Conservation (phyloP, 1,140 invertebrate genomes). For the Hyphantria cunea region DNA sequence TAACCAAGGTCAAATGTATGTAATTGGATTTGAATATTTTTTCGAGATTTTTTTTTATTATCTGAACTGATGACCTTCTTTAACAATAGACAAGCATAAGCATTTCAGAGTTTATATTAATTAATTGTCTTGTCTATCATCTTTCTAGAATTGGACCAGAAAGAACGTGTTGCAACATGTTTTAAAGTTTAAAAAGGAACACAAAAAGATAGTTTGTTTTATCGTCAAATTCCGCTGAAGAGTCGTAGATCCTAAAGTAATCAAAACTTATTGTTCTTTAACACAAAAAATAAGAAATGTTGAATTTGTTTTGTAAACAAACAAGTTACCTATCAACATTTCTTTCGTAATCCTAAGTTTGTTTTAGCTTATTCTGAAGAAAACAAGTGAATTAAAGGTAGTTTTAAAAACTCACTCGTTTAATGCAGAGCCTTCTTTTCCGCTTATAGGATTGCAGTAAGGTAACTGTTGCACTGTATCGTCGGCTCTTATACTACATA, state of each 20-base stretch:
- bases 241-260: background rate
- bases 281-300: background rate
- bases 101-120: too few relatives aligned
- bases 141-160: conserved; percentile 6
- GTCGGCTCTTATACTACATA: conserved; percentile 63
- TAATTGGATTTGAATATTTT: too few relatives aligned
- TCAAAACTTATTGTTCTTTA: conserved; percentile 12
- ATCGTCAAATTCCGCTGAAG: too few relatives aligned
- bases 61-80: too few relatives aligned
- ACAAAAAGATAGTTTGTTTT: too few relatives aligned
- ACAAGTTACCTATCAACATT: conserved; percentile 6
- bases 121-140: background rate
- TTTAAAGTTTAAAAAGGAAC: too few relatives aligned
- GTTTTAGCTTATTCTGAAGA: background rate
- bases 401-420: conserved; percentile 56
- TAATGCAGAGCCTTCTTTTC: conserved; percentile 45
- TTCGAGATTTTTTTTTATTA: too few relatives aligned
- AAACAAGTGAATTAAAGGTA: conserved; percentile 6
- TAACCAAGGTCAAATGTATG: too few relatives aligned
- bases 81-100: too few relatives aligned
- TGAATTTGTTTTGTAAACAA: conserved; percentile 30
- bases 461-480: conserved; percentile 67
- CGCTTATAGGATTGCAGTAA: conserved; percentile 65
- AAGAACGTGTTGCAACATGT: conserved; percentile 14
- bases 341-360: background rate